Conservation (phyloP, 2,797 vertebrate genomes). For the Ctenopoma multispine region DNA sequence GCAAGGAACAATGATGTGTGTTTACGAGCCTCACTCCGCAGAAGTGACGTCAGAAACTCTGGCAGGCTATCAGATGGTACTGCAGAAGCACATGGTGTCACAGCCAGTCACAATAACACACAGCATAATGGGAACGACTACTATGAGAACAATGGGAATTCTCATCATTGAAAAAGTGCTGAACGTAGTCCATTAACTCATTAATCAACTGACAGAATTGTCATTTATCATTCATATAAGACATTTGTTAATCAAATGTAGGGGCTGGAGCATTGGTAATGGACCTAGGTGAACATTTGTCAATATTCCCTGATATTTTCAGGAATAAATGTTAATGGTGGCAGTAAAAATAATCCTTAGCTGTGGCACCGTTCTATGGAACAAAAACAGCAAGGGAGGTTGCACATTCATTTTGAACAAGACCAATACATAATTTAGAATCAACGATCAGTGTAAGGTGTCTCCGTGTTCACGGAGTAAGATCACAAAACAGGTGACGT, state of each 20-base stretch:
- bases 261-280: background rate
- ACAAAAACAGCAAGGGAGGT: background rate
- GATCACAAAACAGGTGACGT: slow-evolving; percentile 19
- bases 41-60: slow-evolving; percentile 35
- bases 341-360: background rate
- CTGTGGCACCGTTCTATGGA: background rate
- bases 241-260: background rate
- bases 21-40: slow-evolving; percentile 34
- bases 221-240: background rate
- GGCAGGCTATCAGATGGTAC: slow-evolving; percentile 46
- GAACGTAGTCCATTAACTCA: slow-evolving; percentile 7
- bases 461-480: background rate
- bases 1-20: slow-evolving; percentile 45
- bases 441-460: slow-evolving; percentile 1
- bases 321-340: background rate
- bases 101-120: slow-evolving; percentile 23
- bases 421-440: slow-evolving; percentile 18
- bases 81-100: background rate
- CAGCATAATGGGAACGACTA: slow-evolving; percentile 26
- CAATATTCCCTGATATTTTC: background rate
- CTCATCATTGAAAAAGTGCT: slow-evolving; percentile 6
- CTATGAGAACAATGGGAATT: slow-evolving; percentile 20
- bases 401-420: background rate
- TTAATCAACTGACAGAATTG: background rate
- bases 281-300: background rate